A percentile compares a stretch with the other conserved stretches of the same genome.
Conservation (phyloP, 1,140 invertebrate genomes). For the Danaus melanippus region DNA sequence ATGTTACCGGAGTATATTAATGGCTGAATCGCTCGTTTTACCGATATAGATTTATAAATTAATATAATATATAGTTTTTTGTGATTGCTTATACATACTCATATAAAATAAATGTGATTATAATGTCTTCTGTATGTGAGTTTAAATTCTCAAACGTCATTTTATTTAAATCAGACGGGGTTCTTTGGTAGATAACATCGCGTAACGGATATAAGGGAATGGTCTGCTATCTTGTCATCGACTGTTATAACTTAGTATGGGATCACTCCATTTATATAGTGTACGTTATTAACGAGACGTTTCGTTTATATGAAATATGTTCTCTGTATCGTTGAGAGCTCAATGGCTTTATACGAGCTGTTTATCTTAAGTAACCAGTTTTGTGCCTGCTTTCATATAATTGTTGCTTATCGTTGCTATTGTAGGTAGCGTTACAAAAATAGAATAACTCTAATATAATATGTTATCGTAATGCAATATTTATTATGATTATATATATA, state of each 20-base stretch:
- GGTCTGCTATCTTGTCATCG: constrained; percentile 53
- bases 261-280: constrained; percentile 28
- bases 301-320: constrained; percentile 22
- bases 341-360: constrained; percentile 15
- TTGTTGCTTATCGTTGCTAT: constrained; percentile 16
- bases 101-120: too few relatives aligned
- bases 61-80: too few relatives aligned
- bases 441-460: too few relatives aligned
- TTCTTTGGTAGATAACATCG: constrained; percentile 50
- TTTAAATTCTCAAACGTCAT: constrained; percentile 27
- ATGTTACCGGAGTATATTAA: constrained; percentile 62
- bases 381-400: constrained; percentile 19
- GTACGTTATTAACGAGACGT: constrained; percentile 12
- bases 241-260: constrained; percentile 4
- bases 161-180: constrained; percentile 60
- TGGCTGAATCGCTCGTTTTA: constrained; percentile 37
- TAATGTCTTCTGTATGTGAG: too few relatives aligned
- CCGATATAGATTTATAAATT: constrained; percentile 2
- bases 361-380: constrained; percentile 21
- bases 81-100: too few relatives aligned
- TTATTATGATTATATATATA: too few relatives aligned
- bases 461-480: too few relatives aligned
- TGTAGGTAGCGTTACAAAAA: neutral
- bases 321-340: constrained; percentile 18
- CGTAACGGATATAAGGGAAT: constrained; percentile 63